Percentiles rank a stretch among this genome's conserved stretches.
These are phyloP conservation scores for Xenopus tropicalis DNA, from an alignment of 2,113 vertebrate species.

Conservation along the genomic window DNA sequence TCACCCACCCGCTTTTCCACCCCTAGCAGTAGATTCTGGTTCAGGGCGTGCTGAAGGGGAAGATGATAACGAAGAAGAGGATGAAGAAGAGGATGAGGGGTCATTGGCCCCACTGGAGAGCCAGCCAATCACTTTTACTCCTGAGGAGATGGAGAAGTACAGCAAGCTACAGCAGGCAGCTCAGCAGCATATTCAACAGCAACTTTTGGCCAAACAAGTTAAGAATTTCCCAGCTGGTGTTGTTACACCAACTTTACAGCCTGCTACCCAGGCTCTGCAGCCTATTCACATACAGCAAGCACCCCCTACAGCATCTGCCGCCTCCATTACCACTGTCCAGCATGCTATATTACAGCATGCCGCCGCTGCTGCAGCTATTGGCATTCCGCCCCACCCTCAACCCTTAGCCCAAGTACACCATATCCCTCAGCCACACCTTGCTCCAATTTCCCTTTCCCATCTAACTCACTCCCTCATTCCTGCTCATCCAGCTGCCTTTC, in stretches of 20 bases:
- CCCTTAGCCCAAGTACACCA: slow-evolving; percentile 93
- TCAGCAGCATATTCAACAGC: slow-evolving; percentile 97
- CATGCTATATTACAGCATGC: slow-evolving; percentile 94
- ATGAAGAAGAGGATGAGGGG: slow-evolving; percentile 82
- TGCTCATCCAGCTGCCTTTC: slow-evolving; percentile 88
- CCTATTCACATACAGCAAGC: slow-evolving; percentile 94
- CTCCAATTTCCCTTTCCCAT: slow-evolving; percentile 91
- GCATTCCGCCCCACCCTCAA: slow-evolving; percentile 84
- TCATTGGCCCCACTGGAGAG: slow-evolving; percentile 90
- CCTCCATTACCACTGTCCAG: slow-evolving; percentile 90
- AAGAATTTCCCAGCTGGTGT: slow-evolving; percentile 86
- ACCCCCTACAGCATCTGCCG: slow-evolving; percentile 75
- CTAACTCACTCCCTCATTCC: slow-evolving; percentile 91
- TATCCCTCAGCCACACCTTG: slow-evolving; percentile 92
- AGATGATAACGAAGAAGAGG: slow-evolving; percentile 67
- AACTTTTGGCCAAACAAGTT: slow-evolving; percentile 94
- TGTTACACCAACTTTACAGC: slow-evolving; percentile 69
- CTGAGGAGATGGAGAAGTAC: slow-evolving; percentile 98
- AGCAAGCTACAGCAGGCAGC: slow-evolving; percentile 96
- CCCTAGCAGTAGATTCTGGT: slow-evolving; percentile 59
- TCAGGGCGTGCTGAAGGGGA: slow-evolving; percentile 62
- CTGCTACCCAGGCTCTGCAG: slow-evolving; percentile 70
- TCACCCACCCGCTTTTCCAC: slow-evolving; percentile 70
- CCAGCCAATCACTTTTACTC: slow-evolving; percentile 96
- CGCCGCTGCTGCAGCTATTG: slow-evolving; percentile 78